Base-by-base conservation (phyloP, 2,888 invertebrate species). In the Fissipunctia ypsillon region DNA sequence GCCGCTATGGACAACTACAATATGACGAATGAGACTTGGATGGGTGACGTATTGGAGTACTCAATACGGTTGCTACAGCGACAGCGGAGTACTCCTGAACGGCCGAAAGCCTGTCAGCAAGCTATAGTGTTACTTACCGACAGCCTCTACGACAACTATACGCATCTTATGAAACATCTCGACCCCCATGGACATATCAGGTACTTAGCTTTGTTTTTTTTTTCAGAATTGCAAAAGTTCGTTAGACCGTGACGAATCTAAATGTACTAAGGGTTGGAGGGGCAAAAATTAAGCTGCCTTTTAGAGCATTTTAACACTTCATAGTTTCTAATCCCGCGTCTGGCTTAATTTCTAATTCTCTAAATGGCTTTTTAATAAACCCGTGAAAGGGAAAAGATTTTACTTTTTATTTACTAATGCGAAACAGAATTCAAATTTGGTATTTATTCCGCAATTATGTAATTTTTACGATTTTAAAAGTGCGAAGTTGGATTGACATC, bases 91-190 rank as follows among this genome's bases (percentile, higher is more conserved):
- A 78, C 84, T 0, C 76, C 83, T 0, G 91, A 91, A 25, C 90
- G 91, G 0, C 92, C 93, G 2, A 87, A 85, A 1, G 91, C 95
- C 0, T 96, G 96, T 76, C 96, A 96, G 80, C 96, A 96, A 81
- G 96, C 95, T 7, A 94, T 96, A 56, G 92, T 96, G 6, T 83
- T 96, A n/a, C 83, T 96, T 16, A 93, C 95, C 0, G 96, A 96
- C 78, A 94, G 92, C 52, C 84, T 96, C 6, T 91, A 95, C 52
- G 90, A 84, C 6, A 95, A 96, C 78, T 94, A 86, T 68, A 94
- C 94, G 0, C 86, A 89, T 1, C 73, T 92, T 16, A 90, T 96
- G 90, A 83, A 87, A 16, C 78, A 86, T 3, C 74, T 94, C 3
- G 96, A 96, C 67, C 95, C 94, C 5, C 90, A 90, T 31, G 95